These are phyloP conservation scores for Nannoperca obscura DNA, from an alignment of 2,797 vertebrate species.

Conservation along the genomic window DNA sequence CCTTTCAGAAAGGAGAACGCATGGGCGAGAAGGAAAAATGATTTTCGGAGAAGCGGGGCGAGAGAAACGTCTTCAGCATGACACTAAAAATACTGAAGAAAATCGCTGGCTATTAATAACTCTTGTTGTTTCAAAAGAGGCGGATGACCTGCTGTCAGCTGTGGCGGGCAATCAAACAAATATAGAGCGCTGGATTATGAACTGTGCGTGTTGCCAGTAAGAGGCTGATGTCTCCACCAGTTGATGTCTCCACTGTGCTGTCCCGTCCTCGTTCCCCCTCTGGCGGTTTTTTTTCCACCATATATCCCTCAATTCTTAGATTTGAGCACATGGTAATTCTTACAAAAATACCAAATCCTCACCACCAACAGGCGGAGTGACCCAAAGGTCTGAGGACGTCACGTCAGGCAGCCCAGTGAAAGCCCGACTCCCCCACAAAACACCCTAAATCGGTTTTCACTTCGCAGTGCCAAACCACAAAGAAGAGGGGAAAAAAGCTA, in stretches of 20 bases:
- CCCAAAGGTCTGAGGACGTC: conserved; percentile 53
- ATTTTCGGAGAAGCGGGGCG: conserved; percentile 42
- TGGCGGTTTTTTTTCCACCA: conserved; percentile 44
- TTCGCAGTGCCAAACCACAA: conserved; percentile 62
- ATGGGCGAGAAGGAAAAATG: conserved; percentile 29
- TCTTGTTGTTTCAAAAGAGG: conserved; percentile 53
- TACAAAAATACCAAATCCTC: conserved; percentile 67
- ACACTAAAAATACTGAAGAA: conserved; percentile 69
- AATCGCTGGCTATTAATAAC: conserved; percentile 49
- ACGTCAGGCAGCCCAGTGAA: conserved; percentile 37
- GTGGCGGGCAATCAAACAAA: conserved; percentile 72
- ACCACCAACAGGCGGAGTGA: conserved; percentile 36
- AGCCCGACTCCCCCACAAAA: conserved; percentile 58
- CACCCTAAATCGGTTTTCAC: conserved; percentile 63
- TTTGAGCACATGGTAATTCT: conserved; percentile 56
- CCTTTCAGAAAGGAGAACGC: conserved; percentile 56
- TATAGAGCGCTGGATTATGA: conserved; percentile 62
- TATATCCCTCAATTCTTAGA: conserved; percentile 60
- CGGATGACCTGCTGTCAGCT: conserved; percentile 70
- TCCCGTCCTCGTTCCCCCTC: conserved; percentile 38
- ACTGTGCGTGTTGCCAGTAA: conserved; percentile 23
- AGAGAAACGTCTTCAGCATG: conserved; percentile 63
- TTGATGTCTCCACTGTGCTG: conserved; percentile 39
- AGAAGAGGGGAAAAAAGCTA: neutral
- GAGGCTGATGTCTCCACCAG: conserved; percentile 25